Conservation (phyloP, 2,888 invertebrate genomes). For the Cheilosia variabilis region DNA sequence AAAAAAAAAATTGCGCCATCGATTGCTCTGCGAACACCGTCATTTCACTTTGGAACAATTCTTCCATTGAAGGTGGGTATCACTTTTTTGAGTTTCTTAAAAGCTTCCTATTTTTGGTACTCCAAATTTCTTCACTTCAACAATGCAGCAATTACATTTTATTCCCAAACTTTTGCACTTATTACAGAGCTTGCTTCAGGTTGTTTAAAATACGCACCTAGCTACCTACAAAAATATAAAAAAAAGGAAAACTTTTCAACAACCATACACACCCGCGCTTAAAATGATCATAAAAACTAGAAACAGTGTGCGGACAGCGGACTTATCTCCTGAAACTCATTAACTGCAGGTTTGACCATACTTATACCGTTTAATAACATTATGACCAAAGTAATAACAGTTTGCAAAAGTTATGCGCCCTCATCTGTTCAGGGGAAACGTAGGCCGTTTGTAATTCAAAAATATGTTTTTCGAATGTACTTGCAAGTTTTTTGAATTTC, state of each 20-base stretch:
- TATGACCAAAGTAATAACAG: constrained; percentile 32
- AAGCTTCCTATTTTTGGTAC: no score
- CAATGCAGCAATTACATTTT: constrained; percentile 15
- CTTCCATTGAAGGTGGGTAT: no score
- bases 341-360: constrained; percentile 68
- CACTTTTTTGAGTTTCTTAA: no score
- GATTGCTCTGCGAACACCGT: no score
- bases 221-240: background rate
- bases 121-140: background rate
- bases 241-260: constrained; percentile 43
- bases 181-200: background rate
- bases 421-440: background rate
- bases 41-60: no score
- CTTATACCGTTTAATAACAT: constrained; percentile 53
- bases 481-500: constrained; percentile 34
- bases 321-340: constrained; percentile 50
- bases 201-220: constrained; percentile 10
- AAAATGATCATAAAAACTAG: constrained; percentile 54
- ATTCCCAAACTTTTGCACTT: constrained; percentile 21
- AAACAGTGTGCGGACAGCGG: constrained; percentile 1
- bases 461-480: constrained; percentile 41
- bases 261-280: constrained; percentile 40
- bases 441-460: constrained; percentile 6
- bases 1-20: no score
- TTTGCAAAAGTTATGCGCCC: background rate